Evolutionary conservation across 2,888 invertebrate species (phyloP), one percentile per base, ranked within the genome.

Genomic region (Cetonia aurata): DNA sequence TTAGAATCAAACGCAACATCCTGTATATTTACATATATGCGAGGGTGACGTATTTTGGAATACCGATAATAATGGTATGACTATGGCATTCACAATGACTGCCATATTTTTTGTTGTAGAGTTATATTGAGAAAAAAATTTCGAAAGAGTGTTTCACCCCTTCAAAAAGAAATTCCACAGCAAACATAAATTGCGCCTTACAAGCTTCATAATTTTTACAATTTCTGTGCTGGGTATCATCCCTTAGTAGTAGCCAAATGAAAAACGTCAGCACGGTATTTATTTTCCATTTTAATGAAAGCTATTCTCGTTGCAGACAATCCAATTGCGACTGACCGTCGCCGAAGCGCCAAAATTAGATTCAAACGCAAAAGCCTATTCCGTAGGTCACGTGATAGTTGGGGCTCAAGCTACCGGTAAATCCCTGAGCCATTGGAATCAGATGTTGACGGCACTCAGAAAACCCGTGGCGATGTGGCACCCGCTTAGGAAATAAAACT

Each of bases 381-480:
- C 92, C n/a, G 86, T 94, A 71, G 94, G 94, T 15, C 94, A 94
- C 83, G 91, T 94, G 67, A 92, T 94, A 73, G 90, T 94, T 13
- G 93, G 94, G 25, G 89, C 92, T 46, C 89, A 90, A 78, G 90
- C 92, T 12, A 88, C 89, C 46, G 94, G 94, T 69, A 88, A 92
- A 79, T 89, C 93, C 1, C 81, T 92, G 65, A 89, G 90, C 25
- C 94, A 94, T 80, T 94, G 94, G 94, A 91, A 92, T 80, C 93
- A 94, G 85, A 94, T 94, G 94, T 86, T 94, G 81, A 88, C 91
- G 42, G 91, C 93, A 15, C 86, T 93, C 55, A 87, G 94, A 73
- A 93, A 93, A 80, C 94, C 94, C 0, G 90, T 93, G 8, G 92
- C 93, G 41, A 94, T 94, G 93, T 94, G 94, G 94, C 94, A 94